A percentile compares a stretch with the other conserved stretches of the same genome.
Evolutionary conservation across 2,797 vertebrate species (phyloP).

Genomic region (Craterocephalus amniculus): DNA sequence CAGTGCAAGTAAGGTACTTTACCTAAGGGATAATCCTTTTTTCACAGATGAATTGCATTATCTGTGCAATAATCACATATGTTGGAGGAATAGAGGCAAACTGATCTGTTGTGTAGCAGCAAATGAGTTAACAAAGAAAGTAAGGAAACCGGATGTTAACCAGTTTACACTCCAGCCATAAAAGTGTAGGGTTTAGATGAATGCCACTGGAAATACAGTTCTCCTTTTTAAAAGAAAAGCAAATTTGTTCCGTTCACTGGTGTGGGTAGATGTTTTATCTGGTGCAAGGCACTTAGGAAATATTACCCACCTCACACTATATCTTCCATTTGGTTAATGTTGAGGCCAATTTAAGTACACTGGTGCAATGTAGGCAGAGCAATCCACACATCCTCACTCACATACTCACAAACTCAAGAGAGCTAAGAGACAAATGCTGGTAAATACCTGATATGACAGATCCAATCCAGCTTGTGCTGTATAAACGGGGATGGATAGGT

Average conservation of each 20-base stretch:
- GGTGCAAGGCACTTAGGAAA: neutral
- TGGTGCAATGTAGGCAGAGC: constrained; percentile 18
- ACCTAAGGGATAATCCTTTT: constrained; percentile 17
- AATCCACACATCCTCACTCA: constrained; percentile 25
- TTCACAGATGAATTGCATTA: constrained; percentile 3
- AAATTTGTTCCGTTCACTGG: constrained; percentile 41
- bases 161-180: constrained; percentile 59
- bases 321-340: constrained; percentile 26
- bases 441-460: constrained; percentile 84
- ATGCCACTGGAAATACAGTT: constrained; percentile 38
- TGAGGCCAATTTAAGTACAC: constrained; percentile 35
- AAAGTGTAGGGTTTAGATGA: constrained; percentile 48
- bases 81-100: constrained; percentile 11
- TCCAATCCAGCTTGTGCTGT: constrained; percentile 81
- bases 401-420: constrained; percentile 50
- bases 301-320: constrained; percentile 1
- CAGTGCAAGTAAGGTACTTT: neutral
- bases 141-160: constrained; percentile 43
- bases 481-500: constrained; percentile 81
- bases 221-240: neutral
- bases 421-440: constrained; percentile 79
- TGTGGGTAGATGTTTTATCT: constrained; percentile 22
- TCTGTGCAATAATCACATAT: constrained; percentile 25
- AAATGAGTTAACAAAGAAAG: constrained; percentile 26
- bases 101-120: constrained; percentile 3